phyloP scores from a whole-genome alignment of 2,113 vertebrate genomes.

The Ceratotherium simum region DNA sequence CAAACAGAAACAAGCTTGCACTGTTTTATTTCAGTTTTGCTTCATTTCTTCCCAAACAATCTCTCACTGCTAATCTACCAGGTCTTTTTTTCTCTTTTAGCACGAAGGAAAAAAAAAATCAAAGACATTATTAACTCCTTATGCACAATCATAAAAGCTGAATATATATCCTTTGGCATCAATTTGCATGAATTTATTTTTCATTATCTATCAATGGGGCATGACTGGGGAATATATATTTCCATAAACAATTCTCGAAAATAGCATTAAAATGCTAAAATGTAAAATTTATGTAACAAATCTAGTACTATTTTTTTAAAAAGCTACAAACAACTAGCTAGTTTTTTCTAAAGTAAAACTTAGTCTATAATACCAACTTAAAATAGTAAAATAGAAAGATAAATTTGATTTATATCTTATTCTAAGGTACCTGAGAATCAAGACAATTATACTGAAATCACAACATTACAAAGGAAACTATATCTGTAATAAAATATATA shows the following conservation, averaged over 20 bases:
- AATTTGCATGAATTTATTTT: not conserved
- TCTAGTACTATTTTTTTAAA: not conserved
- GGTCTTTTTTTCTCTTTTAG: constrained; percentile 49
- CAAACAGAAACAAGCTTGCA: constrained; percentile 84
- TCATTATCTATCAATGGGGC: constrained; percentile 10
- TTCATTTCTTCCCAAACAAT: constrained; percentile 88
- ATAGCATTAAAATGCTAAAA: not conserved
- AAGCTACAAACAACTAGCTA: not conserved
- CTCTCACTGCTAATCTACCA: constrained; percentile 83
- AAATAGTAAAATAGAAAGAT: not conserved
- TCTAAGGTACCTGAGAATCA: not conserved
- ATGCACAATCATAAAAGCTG: constrained; percentile 70
- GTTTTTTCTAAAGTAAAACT: constrained; percentile 1
- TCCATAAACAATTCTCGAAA: constrained; percentile 47
- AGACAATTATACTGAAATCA: not conserved
- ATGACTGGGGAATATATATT: not conserved
- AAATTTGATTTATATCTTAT: constrained; percentile 19
- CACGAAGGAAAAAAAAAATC: not conserved
- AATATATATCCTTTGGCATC: not conserved
- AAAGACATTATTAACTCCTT: constrained; percentile 84
- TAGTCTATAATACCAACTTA: not conserved
- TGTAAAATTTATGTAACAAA: not conserved
- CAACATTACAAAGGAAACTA: not conserved
- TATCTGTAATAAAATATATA: not conserved
- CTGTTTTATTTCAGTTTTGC: constrained; percentile 89